Evolutionary conservation across 2,797 vertebrate species (phyloP).

Genomic region (Poecilia wingei): DNA sequence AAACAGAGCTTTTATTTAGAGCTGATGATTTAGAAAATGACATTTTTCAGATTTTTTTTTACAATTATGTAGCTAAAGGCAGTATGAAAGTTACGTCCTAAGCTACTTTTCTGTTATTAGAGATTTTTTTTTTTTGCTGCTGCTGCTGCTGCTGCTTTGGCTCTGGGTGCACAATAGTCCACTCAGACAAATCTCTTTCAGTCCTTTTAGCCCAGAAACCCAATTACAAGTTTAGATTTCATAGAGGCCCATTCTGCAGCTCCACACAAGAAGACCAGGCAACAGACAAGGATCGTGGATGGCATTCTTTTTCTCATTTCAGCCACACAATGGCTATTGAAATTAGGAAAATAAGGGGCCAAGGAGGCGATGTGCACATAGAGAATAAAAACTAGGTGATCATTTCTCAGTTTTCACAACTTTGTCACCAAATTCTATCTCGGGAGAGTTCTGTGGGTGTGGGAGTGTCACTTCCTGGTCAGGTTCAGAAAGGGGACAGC

Average conservation of each 20-base stretch:
- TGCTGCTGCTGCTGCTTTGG: slow-evolving; percentile 5
- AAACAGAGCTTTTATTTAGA: neutral
- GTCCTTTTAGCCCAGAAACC: slow-evolving; percentile 50
- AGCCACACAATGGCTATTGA: slow-evolving; percentile 21
- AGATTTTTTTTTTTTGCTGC: slow-evolving; percentile 15
- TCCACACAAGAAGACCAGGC: slow-evolving; percentile 15
- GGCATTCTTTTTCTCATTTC: slow-evolving; percentile 44
- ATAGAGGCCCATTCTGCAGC: slow-evolving; percentile 43
- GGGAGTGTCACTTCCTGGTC: slow-evolving; percentile 42
- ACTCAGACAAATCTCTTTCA: slow-evolving; percentile 44
- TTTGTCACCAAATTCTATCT: slow-evolving; percentile 57
- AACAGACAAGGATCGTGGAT: slow-evolving; percentile 23
- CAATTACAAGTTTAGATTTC: slow-evolving; percentile 61
- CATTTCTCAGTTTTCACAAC: slow-evolving; percentile 50
- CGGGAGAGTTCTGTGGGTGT: slow-evolving; percentile 25
- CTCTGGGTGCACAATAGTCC: slow-evolving; percentile 33
- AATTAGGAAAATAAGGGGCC: slow-evolving; percentile 27
- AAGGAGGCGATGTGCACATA: slow-evolving; percentile 6
- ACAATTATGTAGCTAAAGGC: slow-evolving; percentile 1
- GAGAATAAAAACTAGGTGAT: slow-evolving; percentile 32
- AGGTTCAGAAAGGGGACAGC: slow-evolving; percentile 48
- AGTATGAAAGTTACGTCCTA: slow-evolving; percentile 21
- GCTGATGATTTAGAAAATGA: neutral
- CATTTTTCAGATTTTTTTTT: slow-evolving; percentile 11
- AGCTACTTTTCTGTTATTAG: slow-evolving; percentile 30